These are phyloP conservation scores for Eulemur mongoz DNA, from an alignment of 2,797 vertebrate species.

Conservation along the genomic window DNA sequence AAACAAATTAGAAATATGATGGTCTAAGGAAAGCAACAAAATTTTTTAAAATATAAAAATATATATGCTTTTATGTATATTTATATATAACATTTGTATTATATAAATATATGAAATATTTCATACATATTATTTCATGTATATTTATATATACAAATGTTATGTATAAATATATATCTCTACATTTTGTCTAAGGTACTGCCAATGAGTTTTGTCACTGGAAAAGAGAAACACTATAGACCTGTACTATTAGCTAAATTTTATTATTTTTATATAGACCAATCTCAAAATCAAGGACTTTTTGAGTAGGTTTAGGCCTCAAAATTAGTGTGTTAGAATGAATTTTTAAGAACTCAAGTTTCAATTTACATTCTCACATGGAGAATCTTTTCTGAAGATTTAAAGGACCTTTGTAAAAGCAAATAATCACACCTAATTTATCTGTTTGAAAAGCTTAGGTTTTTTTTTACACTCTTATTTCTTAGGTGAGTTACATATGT, in stretches of 20 bases:
- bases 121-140: no score
- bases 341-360: conserved; percentile 46
- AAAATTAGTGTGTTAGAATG: not conserved
- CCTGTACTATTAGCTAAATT: not conserved
- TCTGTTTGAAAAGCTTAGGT: not conserved
- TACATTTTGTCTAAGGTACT: not conserved
- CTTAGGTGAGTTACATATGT: not conserved
- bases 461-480: not conserved
- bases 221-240: not conserved
- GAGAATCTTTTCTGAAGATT: not conserved
- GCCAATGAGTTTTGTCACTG: not conserved
- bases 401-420: conserved; percentile 12
- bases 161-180: not conserved
- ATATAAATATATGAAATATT: no score
- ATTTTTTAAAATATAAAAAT: not conserved
- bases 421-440: not conserved
- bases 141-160: not conserved
- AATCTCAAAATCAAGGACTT: not conserved
- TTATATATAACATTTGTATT: not conserved
- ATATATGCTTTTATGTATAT: not conserved
- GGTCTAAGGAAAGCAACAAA: not conserved
- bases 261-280: not conserved
- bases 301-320: not conserved
- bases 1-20: not conserved
- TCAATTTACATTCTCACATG: not conserved